Evolutionary conservation across 2,888 invertebrate species (phyloP).

Genomic region (Nematopogon swammerdamellus): DNA sequence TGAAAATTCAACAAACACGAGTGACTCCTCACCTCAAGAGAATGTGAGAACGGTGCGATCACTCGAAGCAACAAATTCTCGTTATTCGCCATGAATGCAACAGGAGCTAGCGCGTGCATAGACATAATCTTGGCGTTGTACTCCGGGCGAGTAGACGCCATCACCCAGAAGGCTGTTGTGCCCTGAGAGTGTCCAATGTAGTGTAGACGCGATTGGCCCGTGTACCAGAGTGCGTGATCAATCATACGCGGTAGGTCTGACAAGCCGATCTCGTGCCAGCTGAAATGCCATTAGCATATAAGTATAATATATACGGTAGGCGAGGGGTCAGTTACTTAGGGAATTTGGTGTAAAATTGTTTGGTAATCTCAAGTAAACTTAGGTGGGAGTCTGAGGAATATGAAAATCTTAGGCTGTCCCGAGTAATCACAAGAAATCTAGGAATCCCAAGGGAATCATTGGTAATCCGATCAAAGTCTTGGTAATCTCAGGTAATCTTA

Average conservation of each 20-base stretch:
- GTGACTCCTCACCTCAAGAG: conserved; percentile 31
- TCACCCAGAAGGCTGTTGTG: conserved; percentile 64
- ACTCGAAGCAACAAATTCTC: conserved; percentile 40
- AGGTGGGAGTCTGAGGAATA: too few species aligned
- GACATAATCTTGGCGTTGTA: conserved; percentile 65
- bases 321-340: too few species aligned
- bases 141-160: conserved; percentile 61
- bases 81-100: conserved; percentile 60
- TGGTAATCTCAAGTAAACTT: too few species aligned
- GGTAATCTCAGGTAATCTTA: too few species aligned
- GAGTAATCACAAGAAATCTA: too few species aligned
- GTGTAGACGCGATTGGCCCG: conserved; percentile 59
- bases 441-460: too few species aligned
- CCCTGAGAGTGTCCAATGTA: conserved; percentile 79
- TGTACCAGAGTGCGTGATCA: conserved; percentile 60
- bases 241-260: conserved; percentile 80
- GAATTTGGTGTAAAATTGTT: too few species aligned
- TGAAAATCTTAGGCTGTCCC: too few species aligned
- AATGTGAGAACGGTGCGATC: conserved; percentile 33
- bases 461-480: too few species aligned
- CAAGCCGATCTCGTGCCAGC: conserved; percentile 80
- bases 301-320: too few species aligned
- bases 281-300: conserved; percentile 74
- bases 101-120: conserved; percentile 67
- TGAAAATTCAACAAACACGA: too few species aligned